These are phyloP conservation scores for Samia ricini DNA, from an alignment of 1,140 invertebrate species.

Conservation along the genomic window DNA sequence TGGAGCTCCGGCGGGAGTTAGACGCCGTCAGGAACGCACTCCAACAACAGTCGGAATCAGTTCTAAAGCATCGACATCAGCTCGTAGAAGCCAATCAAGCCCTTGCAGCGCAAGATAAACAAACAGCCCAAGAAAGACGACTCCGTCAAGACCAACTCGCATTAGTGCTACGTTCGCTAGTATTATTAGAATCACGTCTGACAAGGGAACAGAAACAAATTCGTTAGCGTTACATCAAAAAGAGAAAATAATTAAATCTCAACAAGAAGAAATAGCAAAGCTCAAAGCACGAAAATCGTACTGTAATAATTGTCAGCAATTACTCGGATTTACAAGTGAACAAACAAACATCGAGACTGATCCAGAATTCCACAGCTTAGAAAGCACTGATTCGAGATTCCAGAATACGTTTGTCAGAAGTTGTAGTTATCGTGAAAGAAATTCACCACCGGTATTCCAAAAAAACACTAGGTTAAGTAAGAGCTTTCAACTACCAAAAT, in stretches of 20 bases:
- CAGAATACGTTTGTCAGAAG: slow-evolving; percentile 77
- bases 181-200: slow-evolving; percentile 84
- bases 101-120: slow-evolving; percentile 80
- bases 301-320: slow-evolving; percentile 79
- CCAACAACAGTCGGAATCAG: slow-evolving; percentile 79
- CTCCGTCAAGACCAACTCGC: slow-evolving; percentile 83
- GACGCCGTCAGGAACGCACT: slow-evolving; percentile 81
- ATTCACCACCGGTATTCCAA: slow-evolving; percentile 73
- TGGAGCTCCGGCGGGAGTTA: slow-evolving; percentile 76
- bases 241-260: slow-evolving; percentile 83
- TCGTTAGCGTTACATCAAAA: slow-evolving; percentile 82
- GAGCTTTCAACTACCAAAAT: slow-evolving; percentile 75
- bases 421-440: slow-evolving; percentile 79
- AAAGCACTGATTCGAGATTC: slow-evolving; percentile 77
- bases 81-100: slow-evolving; percentile 79
- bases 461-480: slow-evolving; percentile 76
- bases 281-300: slow-evolving; percentile 77
- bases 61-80: slow-evolving; percentile 79
- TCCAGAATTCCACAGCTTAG: slow-evolving; percentile 78
- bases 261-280: slow-evolving; percentile 83
- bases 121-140: slow-evolving; percentile 79
- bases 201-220: slow-evolving; percentile 87
- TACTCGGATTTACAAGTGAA: slow-evolving; percentile 75
- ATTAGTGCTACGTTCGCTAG: slow-evolving; percentile 82
- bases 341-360: slow-evolving; percentile 77